Evolutionary conservation across 1,140 invertebrate genomes (phyloP).

Genomic region (Drosophila subpulchrella): DNA sequence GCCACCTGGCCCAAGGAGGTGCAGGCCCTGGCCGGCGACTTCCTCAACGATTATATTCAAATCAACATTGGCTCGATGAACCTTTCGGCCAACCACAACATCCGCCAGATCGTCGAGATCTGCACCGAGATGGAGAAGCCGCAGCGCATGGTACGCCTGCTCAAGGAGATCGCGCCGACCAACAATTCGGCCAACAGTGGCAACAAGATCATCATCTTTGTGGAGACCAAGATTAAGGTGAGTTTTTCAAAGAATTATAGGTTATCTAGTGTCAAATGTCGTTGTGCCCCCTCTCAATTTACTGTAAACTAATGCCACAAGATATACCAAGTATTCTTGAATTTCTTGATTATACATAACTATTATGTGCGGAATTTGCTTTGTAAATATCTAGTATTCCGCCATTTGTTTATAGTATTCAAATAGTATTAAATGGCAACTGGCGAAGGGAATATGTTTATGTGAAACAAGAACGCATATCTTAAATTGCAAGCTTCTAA

Average conservation of each 20-base stretch:
- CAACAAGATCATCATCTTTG: slow-evolving; percentile 98
- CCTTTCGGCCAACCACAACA: slow-evolving; percentile 98
- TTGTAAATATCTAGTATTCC: neutral
- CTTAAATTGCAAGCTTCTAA: neutral
- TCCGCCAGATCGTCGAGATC: slow-evolving; percentile 97
- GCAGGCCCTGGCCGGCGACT: slow-evolving; percentile 96
- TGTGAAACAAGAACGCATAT: neutral
- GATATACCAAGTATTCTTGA: neutral
- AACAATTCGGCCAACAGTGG: slow-evolving; percentile 88
- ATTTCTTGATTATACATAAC: neutral
- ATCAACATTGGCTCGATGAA: slow-evolving; percentile 98
- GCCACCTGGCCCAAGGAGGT: slow-evolving; percentile 99
- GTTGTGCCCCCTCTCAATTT: too few relatives aligned
- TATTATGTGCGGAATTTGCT: neutral
- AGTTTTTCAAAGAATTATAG: neutral
- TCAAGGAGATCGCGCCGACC: slow-evolving; percentile 91
- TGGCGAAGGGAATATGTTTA: neutral
- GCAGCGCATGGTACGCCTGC: slow-evolving; percentile 90
- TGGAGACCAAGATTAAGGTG: slow-evolving; percentile 97
- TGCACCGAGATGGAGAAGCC: slow-evolving; percentile 96
- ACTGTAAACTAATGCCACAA: neutral
- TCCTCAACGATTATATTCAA: slow-evolving; percentile 94
- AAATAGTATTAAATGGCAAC: neutral
- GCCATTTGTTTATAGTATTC: neutral
- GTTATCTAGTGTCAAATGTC: too few relatives aligned